Evolutionary conservation across 2,888 invertebrate species (phyloP).

Genomic region (Tuberolachnus salignus): DNA sequence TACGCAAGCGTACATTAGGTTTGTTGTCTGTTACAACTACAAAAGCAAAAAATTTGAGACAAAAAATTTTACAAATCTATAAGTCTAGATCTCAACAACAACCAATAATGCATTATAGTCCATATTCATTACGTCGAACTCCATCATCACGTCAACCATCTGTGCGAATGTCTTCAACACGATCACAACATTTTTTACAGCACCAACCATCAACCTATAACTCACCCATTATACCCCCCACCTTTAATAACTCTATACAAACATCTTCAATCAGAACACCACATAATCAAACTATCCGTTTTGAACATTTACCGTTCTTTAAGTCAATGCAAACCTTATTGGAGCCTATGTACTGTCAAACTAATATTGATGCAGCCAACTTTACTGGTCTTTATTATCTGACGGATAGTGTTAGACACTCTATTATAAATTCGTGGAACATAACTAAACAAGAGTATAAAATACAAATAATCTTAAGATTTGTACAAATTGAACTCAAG

Average conservation of each 20-base stretch:
- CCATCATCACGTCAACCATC: neutral
- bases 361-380: neutral
- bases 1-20: constrained; percentile 41
- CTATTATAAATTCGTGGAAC: constrained; percentile 44
- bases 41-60: constrained; percentile 31
- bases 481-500: constrained; percentile 8
- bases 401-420: constrained; percentile 34
- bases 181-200: neutral
- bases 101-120: too few relatives aligned
- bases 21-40: neutral
- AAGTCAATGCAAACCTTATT: constrained; percentile 21
- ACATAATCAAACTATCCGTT: neutral
- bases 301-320: constrained; percentile 44
- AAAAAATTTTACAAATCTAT: constrained; percentile 40
- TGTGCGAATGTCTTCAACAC: too few relatives aligned
- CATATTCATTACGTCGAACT: neutral
- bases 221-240: too few relatives aligned
- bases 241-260: neutral
- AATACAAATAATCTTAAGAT: constrained; percentile 50
- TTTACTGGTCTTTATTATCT: constrained; percentile 39
- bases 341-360: constrained; percentile 28
- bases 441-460: constrained; percentile 41
- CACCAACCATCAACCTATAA: neutral
- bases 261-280: neutral
- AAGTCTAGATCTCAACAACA: constrained; percentile 7